Percentiles rank a stretch among this genome's conserved stretches.
phyloP scores from a whole-genome alignment of 2,797 vertebrate genomes.

The Sebastiscus tertius region DNA sequence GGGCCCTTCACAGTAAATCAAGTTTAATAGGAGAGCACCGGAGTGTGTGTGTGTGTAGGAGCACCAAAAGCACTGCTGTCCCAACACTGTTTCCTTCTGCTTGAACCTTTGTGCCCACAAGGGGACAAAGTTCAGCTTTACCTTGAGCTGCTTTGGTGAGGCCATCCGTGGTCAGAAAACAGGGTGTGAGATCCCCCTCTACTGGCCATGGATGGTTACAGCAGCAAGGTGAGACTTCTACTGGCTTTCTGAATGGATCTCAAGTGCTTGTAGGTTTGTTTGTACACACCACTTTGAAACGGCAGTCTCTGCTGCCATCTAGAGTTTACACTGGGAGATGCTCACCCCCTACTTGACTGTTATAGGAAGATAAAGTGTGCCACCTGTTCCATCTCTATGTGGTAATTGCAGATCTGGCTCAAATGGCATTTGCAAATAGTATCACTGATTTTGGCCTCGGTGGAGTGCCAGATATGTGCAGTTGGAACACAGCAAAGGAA shows the following conservation, averaged over 20 bases:
- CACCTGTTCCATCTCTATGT: conserved; percentile 48
- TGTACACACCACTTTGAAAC: conserved; percentile 53
- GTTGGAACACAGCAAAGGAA: conserved; percentile 21
- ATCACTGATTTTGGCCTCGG: conserved; percentile 21
- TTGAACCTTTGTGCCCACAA: conserved; percentile 31
- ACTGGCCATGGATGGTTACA: conserved; percentile 47
- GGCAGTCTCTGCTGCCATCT: conserved; percentile 70
- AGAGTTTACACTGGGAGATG: conserved; percentile 69
- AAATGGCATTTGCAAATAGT: conserved; percentile 51
- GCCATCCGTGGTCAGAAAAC: conserved; percentile 13
- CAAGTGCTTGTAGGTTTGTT: conserved; percentile 56
- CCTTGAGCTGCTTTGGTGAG: conserved; percentile 17
- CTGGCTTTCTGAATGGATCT: conserved; percentile 34
- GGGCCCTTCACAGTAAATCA: conserved; percentile 69
- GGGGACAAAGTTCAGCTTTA: conserved; percentile 16
- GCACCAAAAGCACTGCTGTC: conserved; percentile 65
- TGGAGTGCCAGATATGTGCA: conserved; percentile 19
- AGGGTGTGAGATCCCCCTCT: conserved; percentile 44
- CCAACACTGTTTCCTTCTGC: conserved; percentile 42
- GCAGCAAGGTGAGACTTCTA: conserved; percentile 47
- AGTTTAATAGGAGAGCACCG: conserved; percentile 79
- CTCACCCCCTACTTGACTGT: conserved; percentile 48
- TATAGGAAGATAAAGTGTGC: conserved; percentile 62
- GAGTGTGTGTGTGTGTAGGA: conserved; percentile 67
- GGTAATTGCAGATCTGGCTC: conserved; percentile 60